Base-by-base conservation (phyloP, 2,888 invertebrate genomes). In the Bellardia pandia region DNA sequence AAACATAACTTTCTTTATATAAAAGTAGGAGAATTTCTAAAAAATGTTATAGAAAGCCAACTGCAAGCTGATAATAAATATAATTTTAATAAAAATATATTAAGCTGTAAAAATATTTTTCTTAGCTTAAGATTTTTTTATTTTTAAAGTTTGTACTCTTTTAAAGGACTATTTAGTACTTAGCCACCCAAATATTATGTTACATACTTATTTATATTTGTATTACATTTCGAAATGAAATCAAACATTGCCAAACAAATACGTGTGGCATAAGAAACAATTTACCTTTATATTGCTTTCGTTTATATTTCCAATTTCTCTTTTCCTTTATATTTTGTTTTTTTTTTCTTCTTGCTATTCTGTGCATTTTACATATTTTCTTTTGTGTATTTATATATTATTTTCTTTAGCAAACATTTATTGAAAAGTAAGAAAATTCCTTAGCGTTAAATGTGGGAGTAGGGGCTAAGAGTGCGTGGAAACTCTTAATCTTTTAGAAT, bases 271-370 rank as follows among this genome's bases (percentile, higher is more conserved):
- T 60, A 69, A 60, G 23, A 60, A 69, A 69, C 23, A 48, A 60
- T 69, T 69, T 40, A 69, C 37, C 37, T 78, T 45, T 48, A 45
- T 58, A 58, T 68, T 58, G 78, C 48, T 68, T 77, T 68, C 42
- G 42, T 56, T 42, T 8, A 40, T 77, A 11, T 11, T 64, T 23
- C 14, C 64, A 16, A 1, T 40, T 42, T 16, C 11, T 33, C 1
- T 60, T 45, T 53, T 42, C 11, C 13, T 42, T 45, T 23, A 16
- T 14, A 2, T 30, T n/a, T 33, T 56, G 11, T n/a, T 8, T 53
- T 76, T 45, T 48, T 16, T 77, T 3, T 64, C 3, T 40, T 48
- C n/a, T 33, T 23, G 23, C 23, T 23, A 23, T 23, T 23, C 23
- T 23, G 23, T 23, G 23, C 23, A 1, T 23, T 23, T 23, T 23